A percentile compares a stretch with the other conserved stretches of the same genome.
Evolutionary conservation across 2,888 invertebrate species (phyloP).

Genomic region (Cryptops parisi): DNA sequence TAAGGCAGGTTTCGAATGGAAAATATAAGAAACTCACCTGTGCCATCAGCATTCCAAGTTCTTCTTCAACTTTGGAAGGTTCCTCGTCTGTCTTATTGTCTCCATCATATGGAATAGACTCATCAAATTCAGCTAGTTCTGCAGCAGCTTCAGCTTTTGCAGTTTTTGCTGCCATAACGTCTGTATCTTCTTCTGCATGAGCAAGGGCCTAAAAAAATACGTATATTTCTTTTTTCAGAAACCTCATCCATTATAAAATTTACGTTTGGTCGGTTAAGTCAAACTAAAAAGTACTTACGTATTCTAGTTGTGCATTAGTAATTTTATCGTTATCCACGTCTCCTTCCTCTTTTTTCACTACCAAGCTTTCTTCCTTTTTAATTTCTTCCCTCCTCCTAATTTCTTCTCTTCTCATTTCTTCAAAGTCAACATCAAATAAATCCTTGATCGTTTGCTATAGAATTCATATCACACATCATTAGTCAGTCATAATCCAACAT

Average conservation of each 20-base stretch:
- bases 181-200: conserved; percentile 87
- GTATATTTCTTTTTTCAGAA: too few species aligned
- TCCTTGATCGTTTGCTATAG: conserved; percentile 75
- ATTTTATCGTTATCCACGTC: conserved; percentile 18
- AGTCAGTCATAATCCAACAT: neutral
- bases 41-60: conserved; percentile 30
- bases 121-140: conserved; percentile 89
- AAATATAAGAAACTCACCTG: conserved; percentile 5
- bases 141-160: conserved; percentile 80
- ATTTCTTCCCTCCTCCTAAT: neutral
- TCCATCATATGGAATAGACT: conserved; percentile 53
- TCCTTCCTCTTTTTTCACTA: conserved; percentile 15
- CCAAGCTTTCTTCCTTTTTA: conserved; percentile 3
- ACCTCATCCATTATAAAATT: neutral
- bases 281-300: conserved; percentile 23
- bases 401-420: neutral
- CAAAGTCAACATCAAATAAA: conserved; percentile 58
- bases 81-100: conserved; percentile 26
- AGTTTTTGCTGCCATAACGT: conserved; percentile 75
- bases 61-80: conserved; percentile 31
- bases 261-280: neutral
- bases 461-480: neutral
- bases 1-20: too few species aligned
- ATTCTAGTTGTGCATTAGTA: conserved; percentile 29
- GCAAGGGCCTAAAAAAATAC: conserved; percentile 52